Percentiles rank a stretch among this genome's conserved stretches.
These are phyloP conservation scores for Agonopterix arenella DNA, from an alignment of 2,888 invertebrate genomes.

Conservation along the genomic window DNA sequence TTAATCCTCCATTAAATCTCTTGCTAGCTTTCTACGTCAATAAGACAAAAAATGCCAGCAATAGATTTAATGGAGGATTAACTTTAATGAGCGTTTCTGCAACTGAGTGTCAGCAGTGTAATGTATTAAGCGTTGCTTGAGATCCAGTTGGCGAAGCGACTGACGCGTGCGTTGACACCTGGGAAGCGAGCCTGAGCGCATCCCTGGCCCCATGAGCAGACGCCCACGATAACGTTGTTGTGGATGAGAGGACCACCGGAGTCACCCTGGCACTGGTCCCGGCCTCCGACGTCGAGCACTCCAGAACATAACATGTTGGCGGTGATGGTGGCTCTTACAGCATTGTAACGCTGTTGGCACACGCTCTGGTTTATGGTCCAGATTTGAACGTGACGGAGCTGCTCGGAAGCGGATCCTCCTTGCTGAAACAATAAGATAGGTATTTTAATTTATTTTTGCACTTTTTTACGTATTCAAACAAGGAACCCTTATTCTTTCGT, in stretches of 20 bases:
- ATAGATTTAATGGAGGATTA: too few relatives aligned
- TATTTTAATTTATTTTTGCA: too few relatives aligned
- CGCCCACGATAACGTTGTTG: constrained; percentile 33
- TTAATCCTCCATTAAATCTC: too few relatives aligned
- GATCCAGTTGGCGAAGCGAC: background rate
- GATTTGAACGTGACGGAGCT: constrained; percentile 33
- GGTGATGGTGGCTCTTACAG: constrained; percentile 19
- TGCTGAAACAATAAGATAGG: constrained; percentile 9
- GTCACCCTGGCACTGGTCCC: constrained; percentile 44
- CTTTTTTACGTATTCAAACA: too few relatives aligned
- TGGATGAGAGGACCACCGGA: constrained; percentile 44
- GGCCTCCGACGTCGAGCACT: constrained; percentile 43
- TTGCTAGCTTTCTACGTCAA: too few relatives aligned
- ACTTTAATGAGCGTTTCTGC: too few relatives aligned
- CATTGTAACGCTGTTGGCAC: constrained; percentile 25
- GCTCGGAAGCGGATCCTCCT: constrained; percentile 23
- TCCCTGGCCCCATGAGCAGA: constrained; percentile 33
- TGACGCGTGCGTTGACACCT: constrained; percentile 6
- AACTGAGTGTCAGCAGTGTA: too few relatives aligned
- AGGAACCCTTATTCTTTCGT: too few relatives aligned
- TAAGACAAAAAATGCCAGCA: too few relatives aligned
- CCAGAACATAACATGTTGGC: constrained; percentile 32
- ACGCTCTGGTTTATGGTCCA: constrained; percentile 25
- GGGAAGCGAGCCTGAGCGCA: constrained; percentile 3
- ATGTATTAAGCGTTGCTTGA: background rate